phyloP scores from a whole-genome alignment of 2,797 vertebrate genomes.

The Tolypeutes matacus region DNA sequence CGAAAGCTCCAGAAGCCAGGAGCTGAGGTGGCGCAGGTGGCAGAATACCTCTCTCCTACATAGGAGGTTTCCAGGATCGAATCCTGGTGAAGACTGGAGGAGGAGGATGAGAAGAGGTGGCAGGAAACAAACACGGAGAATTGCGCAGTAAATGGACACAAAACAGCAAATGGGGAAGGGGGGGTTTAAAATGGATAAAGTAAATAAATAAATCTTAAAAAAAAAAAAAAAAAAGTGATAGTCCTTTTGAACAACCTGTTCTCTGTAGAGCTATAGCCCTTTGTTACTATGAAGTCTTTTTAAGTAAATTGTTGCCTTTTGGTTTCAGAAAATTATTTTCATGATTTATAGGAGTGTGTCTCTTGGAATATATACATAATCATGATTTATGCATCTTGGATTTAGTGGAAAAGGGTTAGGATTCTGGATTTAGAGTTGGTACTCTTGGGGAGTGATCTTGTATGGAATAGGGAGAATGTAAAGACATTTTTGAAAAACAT shows the following conservation, averaged over 20 bases:
- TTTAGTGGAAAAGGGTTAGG: not conserved
- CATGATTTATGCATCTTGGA: not conserved
- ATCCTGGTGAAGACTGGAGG: no score
- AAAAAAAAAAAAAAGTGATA: not conserved
- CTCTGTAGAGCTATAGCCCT: not conserved
- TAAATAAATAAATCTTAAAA: no score
- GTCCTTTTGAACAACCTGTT: slow-evolving; percentile 66
- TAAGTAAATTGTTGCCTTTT: slow-evolving; percentile 57
- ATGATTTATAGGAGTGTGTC: not conserved
- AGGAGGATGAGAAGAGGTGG: no score
- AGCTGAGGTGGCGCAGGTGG: no score
- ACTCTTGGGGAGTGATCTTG: not conserved
- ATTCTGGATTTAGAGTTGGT: slow-evolving; percentile 14
- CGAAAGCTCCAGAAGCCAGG: no score
- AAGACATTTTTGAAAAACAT: slow-evolving; percentile 56
- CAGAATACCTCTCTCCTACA: no score
- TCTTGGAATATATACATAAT: not conserved
- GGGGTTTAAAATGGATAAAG: no score
- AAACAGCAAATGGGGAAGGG: no score
- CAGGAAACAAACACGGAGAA: no score
- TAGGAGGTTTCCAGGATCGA: no score
- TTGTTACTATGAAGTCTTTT: slow-evolving; percentile 31
- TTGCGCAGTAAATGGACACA: no score
- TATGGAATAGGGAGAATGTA: not conserved
- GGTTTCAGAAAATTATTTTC: slow-evolving; percentile 61